Conservation (phyloP, 1,140 invertebrate genomes). For the Camponotus pennsylvanicus region DNA sequence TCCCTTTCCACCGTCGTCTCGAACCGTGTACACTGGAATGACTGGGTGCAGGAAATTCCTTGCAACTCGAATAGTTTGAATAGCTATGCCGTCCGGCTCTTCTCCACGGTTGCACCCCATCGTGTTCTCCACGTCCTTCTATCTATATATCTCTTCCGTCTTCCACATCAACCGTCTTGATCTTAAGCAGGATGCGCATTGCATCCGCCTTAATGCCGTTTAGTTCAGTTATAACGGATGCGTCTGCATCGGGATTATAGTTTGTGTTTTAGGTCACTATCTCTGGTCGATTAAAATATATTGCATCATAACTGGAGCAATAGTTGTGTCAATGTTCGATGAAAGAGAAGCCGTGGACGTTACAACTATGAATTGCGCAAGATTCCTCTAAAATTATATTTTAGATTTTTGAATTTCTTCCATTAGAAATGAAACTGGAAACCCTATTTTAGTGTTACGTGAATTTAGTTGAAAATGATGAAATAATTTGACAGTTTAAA, state of each 20-base stretch:
- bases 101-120: conserved; percentile 19
- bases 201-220: background rate
- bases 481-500: conserved; percentile 19
- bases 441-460: conserved; percentile 9
- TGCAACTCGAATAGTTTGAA: conserved; percentile 77
- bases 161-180: background rate
- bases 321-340: background rate
- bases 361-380: background rate
- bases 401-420: background rate
- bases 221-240: conserved; percentile 16
- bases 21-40: conserved; percentile 57
- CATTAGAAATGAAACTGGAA: background rate
- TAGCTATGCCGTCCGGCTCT: conserved; percentile 67
- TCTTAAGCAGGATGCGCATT: conserved; percentile 22
- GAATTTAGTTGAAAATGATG: conserved; percentile 35
- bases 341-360: background rate
- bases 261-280: background rate
- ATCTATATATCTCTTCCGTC: conserved; percentile 38
- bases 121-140: conserved; percentile 31
- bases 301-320: background rate
- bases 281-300: conserved; percentile 31
- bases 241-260: conserved; percentile 1
- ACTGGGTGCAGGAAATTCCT: conserved; percentile 71
- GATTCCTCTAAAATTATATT: background rate
- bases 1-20: conserved; percentile 11